phyloP scores from a whole-genome alignment of 2,797 vertebrate species.

The Anguilla pacifica region DNA sequence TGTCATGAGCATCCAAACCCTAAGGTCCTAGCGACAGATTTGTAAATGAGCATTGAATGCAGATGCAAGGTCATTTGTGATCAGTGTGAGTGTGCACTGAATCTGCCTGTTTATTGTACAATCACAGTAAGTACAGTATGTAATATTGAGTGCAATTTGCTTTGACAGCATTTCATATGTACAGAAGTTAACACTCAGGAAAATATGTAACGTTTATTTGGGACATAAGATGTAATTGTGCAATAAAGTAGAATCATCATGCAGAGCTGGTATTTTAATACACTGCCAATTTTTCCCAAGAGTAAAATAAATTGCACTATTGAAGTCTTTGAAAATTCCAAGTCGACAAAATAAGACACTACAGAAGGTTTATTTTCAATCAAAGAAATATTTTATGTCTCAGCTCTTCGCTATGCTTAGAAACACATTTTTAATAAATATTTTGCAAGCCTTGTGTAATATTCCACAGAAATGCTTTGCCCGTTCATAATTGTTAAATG shows the following conservation, averaged over 20 bases:
- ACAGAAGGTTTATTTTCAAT: not conserved
- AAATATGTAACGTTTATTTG: not conserved
- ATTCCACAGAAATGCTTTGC: not conserved
- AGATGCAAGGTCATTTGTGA: not conserved
- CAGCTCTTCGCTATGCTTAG: not conserved
- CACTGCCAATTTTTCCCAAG: not conserved
- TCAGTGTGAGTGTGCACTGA: not conserved
- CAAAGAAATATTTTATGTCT: not conserved
- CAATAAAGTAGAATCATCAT: not conserved
- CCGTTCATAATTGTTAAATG: not conserved
- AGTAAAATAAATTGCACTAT: not conserved
- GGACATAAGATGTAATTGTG: not conserved
- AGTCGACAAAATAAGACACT: not conserved
- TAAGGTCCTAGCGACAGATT: not conserved
- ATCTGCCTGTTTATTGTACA: not conserved
- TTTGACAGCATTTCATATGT: not conserved
- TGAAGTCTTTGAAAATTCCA: not conserved
- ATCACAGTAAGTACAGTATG: not conserved
- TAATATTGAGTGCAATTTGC: not conserved
- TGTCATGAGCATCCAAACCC: not conserved
- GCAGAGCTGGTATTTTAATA: not conserved
- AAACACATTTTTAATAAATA: not conserved
- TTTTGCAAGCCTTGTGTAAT: not conserved
- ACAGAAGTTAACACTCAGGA: not conserved
- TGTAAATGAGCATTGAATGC: not conserved